Conservation (phyloP, 2,797 vertebrate species). For the Hemitrygon akajei region DNA sequence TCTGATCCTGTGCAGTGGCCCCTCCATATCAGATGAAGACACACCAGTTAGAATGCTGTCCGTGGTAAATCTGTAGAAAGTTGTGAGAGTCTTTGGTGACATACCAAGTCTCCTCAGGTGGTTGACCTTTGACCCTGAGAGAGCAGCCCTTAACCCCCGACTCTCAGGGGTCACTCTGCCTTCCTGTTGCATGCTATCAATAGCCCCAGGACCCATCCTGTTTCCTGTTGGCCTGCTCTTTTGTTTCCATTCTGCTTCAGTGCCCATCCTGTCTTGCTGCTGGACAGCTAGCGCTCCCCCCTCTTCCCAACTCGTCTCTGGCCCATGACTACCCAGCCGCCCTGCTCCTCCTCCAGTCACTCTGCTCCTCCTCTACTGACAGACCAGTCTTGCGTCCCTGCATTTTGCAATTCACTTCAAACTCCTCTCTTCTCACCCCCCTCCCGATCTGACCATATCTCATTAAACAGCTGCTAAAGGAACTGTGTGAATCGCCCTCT, state of each 20-base stretch:
- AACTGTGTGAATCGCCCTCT: not conserved
- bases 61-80: no score
- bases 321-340: not conserved
- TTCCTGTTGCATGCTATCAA: constrained; percentile 17
- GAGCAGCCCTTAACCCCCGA: not conserved
- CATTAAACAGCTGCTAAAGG: no score
- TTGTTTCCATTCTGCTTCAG: constrained; percentile 10
- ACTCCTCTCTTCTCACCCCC: no score
- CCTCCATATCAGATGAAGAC: no score
- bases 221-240: constrained; percentile 8
- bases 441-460: no score
- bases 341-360: not conserved
- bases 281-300: not conserved
- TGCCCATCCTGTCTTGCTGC: not conserved
- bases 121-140: not conserved
- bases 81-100: no score
- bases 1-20: no score
- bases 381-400: no score
- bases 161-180: not conserved
- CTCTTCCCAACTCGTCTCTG: not conserved
- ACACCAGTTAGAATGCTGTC: no score
- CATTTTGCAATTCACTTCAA: not conserved
- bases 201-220: constrained; percentile 2
- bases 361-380: no score
- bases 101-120: no score